phyloP scores from a whole-genome alignment of 2,888 invertebrate genomes.

The Didymodactylos carnosus region DNA sequence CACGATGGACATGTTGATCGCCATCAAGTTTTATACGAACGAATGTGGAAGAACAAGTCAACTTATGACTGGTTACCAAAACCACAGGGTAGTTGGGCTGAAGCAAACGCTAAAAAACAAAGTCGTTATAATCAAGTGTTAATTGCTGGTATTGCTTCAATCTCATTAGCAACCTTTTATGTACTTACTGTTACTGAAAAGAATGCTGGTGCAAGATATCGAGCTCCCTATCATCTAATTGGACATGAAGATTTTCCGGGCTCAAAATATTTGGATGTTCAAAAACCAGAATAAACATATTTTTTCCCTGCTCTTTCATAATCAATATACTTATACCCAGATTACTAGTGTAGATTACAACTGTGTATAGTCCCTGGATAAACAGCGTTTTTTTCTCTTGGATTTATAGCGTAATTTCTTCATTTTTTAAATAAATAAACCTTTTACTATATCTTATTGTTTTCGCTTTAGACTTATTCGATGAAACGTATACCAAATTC shows the following conservation, averaged over 20 bases:
- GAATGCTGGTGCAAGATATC: background rate
- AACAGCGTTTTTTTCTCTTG: no score
- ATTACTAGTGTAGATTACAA: no score
- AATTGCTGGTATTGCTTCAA: background rate
- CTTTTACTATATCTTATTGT: no score
- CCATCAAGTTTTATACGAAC: background rate
- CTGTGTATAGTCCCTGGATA: no score
- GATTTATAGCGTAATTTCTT: no score
- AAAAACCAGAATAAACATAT: background rate
- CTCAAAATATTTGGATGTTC: background rate
- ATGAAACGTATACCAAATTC: no score
- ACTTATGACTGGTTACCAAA: background rate
- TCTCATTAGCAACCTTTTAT: background rate
- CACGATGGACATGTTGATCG: background rate
- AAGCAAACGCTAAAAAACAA: background rate
- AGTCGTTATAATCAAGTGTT: background rate
- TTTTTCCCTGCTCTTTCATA: no score
- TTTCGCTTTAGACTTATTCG: no score
- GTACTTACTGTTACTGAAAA: no score
- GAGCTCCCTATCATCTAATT: background rate
- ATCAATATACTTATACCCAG: no score
- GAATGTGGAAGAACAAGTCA: background rate
- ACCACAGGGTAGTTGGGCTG: background rate
- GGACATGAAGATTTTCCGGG: background rate
- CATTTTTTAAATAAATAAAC: no score